Conservation (phyloP, 2,888 invertebrate species). For the Coremacera marginata region DNA sequence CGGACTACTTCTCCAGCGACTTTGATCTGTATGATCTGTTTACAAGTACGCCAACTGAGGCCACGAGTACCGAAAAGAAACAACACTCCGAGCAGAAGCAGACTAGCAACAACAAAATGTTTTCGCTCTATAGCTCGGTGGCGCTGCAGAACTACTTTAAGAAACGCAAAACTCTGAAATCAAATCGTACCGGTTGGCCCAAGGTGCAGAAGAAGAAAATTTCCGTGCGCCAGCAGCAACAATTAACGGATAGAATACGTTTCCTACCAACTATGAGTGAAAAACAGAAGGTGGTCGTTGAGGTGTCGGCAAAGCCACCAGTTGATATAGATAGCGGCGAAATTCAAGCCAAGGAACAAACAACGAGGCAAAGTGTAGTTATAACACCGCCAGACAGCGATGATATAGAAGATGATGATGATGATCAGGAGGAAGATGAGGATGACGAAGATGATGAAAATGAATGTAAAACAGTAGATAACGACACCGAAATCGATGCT, state of each 20-base stretch:
- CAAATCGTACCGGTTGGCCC: conserved; percentile 89
- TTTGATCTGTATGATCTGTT: conserved; percentile 64
- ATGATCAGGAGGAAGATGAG: conserved; percentile 43
- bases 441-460: conserved; percentile 42
- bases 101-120: conserved; percentile 41
- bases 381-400: conserved; percentile 57
- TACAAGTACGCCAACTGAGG: conserved; percentile 43
- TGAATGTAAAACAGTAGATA: conserved; percentile 33
- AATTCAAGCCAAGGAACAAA: conserved; percentile 31
- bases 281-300: conserved; percentile 1
- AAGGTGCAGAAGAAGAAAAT: conserved; percentile 64
- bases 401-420: conserved; percentile 44
- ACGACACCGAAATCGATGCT: conserved; percentile 51
- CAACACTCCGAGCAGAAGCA: conserved; percentile 39
- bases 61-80: conserved; percentile 51
- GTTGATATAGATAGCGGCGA: conserved; percentile 43
- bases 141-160: conserved; percentile 58
- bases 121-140: conserved; percentile 55
- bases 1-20: conserved; percentile 65
- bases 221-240: conserved; percentile 52
- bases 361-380: conserved; percentile 41
- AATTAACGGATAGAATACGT: conserved; percentile 53
- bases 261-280: conserved; percentile 50
- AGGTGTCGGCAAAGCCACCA: conserved; percentile 47
- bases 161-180: conserved; percentile 71